Evolutionary conservation across 53 echinoderm and acorn worm genomes (phyloP).

Genomic region (Hippasteria phrygiana): DNA sequence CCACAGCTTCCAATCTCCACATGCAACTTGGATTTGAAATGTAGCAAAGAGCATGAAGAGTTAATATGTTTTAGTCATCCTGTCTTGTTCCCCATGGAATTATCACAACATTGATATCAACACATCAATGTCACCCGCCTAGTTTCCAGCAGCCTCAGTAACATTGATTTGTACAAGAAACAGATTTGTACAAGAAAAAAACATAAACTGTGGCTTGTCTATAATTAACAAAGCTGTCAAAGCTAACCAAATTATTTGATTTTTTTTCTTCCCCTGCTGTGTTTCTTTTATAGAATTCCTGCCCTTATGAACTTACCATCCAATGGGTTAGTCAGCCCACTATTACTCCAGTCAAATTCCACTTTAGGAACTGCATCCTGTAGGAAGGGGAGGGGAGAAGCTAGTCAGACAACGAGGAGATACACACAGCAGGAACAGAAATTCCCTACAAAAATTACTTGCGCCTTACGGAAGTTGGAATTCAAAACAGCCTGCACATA

Average conservation of each 20-base stretch:
- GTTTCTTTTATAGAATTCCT: neutral
- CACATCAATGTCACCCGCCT: neutral
- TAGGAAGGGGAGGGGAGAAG: slow-evolving; percentile 49
- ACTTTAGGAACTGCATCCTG: slow-evolving; percentile 93
- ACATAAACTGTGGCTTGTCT: neutral
- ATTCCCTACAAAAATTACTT: too few species aligned
- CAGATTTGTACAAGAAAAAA: neutral
- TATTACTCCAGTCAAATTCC: slow-evolving; percentile 99
- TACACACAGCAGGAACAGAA: neutral
- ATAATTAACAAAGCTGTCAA: neutral
- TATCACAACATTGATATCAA: neutral
- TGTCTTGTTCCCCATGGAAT: neutral
- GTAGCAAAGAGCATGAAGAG: too few species aligned
- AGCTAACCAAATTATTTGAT: neutral
- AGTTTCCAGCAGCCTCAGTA: neutral
- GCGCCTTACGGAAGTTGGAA: too few species aligned
- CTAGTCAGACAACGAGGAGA: slow-evolving; percentile 12
- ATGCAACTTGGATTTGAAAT: too few species aligned
- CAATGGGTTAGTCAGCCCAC: slow-evolving; percentile 96
- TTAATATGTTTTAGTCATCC: neutral
- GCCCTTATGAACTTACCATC: slow-evolving; percentile 85
- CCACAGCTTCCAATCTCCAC: too few species aligned
- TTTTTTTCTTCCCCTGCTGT: too few species aligned
- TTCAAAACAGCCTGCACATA: too few species aligned
- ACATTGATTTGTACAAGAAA: too few species aligned